These are phyloP conservation scores for Xenus cinereus DNA, from an alignment of 2,113 vertebrate genomes.

Conservation along the genomic window DNA sequence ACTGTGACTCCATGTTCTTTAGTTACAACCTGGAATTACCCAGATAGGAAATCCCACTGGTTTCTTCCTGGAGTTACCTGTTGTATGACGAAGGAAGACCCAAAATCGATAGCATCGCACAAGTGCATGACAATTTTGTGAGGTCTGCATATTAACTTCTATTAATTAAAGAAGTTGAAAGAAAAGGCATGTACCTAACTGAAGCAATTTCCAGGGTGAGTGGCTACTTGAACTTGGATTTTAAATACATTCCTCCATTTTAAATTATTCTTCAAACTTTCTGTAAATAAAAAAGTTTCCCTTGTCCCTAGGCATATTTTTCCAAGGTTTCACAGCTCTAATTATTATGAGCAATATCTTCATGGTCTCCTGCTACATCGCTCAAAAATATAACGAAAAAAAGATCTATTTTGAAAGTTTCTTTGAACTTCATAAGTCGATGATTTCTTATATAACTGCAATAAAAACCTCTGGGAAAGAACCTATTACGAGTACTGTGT, in stretches of 20 bases:
- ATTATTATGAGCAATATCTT: constrained; percentile 21
- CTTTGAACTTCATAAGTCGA: constrained; percentile 42
- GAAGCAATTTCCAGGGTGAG: not conserved
- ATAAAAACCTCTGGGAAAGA: constrained; percentile 65
- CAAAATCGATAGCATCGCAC: not conserved
- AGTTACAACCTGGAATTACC: not conserved
- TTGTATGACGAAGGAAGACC: not conserved
- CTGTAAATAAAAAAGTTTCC: not conserved
- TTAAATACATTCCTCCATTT: not conserved
- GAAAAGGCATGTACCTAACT: not conserved
- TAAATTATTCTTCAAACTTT: not conserved
- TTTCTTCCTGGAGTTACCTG: not conserved
- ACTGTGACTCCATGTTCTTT: not conserved
- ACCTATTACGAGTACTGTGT: constrained; percentile 23
- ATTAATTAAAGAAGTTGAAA: not conserved
- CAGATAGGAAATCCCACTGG: not conserved
- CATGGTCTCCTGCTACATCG: not conserved
- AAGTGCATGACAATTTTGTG: not conserved
- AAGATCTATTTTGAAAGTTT: constrained; percentile 46
- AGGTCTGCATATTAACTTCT: not conserved
- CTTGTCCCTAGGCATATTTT: not conserved
- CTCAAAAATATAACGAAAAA: constrained; percentile 27
- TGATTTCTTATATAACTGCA: constrained; percentile 59
- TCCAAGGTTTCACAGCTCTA: constrained; percentile 9
- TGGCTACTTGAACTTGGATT: not conserved